Evolutionary conservation across 2,113 vertebrate genomes (phyloP).

Genomic region (Uria lomvia): DNA sequence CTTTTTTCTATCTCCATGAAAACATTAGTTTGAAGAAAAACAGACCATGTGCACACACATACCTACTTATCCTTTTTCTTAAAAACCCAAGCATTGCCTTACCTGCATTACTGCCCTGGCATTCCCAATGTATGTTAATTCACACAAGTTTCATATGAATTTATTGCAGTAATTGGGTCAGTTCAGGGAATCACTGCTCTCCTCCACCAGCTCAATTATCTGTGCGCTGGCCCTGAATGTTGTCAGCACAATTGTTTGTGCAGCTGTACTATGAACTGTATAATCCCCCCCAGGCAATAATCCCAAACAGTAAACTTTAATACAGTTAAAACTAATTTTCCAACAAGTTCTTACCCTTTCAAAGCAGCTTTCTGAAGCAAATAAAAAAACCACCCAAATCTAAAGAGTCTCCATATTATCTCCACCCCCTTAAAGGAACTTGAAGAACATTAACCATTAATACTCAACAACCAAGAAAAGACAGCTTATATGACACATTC

Average conservation of each 20-base stretch:
- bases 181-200: background rate
- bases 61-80: background rate
- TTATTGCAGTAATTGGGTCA: background rate
- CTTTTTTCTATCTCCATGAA: background rate
- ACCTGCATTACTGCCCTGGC: background rate
- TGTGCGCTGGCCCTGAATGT: background rate
- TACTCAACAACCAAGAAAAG: background rate
- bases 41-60: rapidly evolving
- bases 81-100: background rate
- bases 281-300: background rate
- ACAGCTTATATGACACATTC: background rate
- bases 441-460: background rate
- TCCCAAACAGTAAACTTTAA: background rate
- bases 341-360: background rate
- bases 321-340: background rate
- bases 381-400: background rate
- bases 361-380: background rate
- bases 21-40: background rate
- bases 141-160: background rate
- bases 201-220: background rate
- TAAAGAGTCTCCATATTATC: background rate
- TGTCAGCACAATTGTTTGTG: background rate
- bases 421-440: background rate
- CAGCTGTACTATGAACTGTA: background rate
- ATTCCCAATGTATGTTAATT: background rate